A percentile compares a stretch with the other conserved stretches of the same genome.
Evolutionary conservation across 2,113 vertebrate genomes (phyloP).

Genomic region (Neopipo cinnamomea): DNA sequence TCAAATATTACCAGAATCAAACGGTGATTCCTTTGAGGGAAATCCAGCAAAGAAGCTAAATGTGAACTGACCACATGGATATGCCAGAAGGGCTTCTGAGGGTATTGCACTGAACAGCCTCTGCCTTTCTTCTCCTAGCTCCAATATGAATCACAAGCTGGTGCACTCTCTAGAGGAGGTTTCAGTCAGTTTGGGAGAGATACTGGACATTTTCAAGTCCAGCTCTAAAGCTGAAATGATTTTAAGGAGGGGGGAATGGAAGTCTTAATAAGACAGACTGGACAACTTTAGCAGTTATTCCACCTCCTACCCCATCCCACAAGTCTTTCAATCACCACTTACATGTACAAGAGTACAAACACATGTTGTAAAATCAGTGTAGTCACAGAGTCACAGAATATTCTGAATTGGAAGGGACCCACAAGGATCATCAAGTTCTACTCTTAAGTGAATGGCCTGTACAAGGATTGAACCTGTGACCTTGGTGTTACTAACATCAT

Average conservation of each 20-base stretch:
- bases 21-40: neutral
- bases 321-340: neutral
- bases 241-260: neutral
- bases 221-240: neutral
- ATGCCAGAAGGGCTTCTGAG: neutral
- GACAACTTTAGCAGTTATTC: neutral
- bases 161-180: neutral
- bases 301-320: rapidly evolving
- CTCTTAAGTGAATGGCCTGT: neutral
- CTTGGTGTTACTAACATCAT: neutral
- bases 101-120: neutral
- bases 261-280: neutral
- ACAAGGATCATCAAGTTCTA: neutral
- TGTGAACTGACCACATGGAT: neutral
- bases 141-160: neutral
- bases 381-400: neutral
- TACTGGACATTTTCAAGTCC: neutral
- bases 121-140: neutral
- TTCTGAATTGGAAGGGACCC: neutral
- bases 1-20: neutral
- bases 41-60: neutral
- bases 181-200: neutral
- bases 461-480: neutral
- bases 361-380: neutral
- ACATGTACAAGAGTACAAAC: neutral